These are phyloP conservation scores for Microtus richardsoni DNA, from an alignment of 2,113 vertebrate genomes.

Conservation along the genomic window DNA sequence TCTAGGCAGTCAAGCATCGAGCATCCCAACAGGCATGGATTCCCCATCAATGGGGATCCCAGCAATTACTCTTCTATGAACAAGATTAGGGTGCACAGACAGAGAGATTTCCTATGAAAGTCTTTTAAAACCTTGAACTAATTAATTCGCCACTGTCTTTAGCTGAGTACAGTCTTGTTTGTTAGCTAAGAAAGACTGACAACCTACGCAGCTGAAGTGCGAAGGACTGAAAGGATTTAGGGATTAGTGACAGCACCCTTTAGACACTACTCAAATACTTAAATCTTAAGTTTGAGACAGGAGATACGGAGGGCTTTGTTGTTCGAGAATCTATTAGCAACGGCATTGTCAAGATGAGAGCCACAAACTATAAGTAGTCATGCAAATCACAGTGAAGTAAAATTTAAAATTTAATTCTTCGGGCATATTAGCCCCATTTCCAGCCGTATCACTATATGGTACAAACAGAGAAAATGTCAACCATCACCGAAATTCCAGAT, in stretches of 20 bases:
- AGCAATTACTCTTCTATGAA: neutral
- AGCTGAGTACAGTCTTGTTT: neutral
- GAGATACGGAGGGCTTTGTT: neutral
- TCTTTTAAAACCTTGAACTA: neutral
- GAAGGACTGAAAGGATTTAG: neutral
- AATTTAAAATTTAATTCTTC: neutral
- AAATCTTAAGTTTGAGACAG: neutral
- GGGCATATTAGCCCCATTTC: neutral
- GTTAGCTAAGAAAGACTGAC: neutral
- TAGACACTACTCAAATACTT: neutral
- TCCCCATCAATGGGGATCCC: neutral
- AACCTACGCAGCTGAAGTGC: neutral
- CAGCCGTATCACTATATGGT: neutral
- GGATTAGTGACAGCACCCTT: neutral
- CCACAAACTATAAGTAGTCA: neutral
- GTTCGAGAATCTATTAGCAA: conserved; percentile 15
- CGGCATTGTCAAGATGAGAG: neutral
- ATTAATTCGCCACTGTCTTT: neutral
- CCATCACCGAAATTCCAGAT: neutral
- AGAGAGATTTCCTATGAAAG: neutral
- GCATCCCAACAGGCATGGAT: neutral
- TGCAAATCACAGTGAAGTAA: neutral
- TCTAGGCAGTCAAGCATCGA: neutral
- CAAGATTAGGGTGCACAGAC: neutral
- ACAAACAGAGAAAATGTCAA: neutral